Percentiles rank a stretch among this genome's conserved stretches.
Conservation (phyloP, 2,113 vertebrate genomes). For the Dasyurus viverrinus region DNA sequence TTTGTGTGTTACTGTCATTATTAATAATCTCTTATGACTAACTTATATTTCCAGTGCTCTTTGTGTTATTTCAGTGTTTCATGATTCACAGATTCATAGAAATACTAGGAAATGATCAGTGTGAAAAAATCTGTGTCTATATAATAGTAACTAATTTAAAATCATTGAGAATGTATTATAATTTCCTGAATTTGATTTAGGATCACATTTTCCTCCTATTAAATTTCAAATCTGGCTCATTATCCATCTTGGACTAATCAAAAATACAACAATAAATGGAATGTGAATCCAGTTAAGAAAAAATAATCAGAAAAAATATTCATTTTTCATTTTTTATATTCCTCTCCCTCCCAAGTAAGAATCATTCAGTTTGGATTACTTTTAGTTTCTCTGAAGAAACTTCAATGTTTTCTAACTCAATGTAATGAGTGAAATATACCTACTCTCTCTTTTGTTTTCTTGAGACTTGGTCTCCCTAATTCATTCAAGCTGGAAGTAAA, state of each 20-base stretch:
- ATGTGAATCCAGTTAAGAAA: neutral
- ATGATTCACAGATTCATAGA: neutral
- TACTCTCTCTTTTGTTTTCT: neutral
- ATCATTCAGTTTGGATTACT: neutral
- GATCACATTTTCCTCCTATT: neutral
- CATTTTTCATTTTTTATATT: neutral
- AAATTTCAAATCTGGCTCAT: neutral
- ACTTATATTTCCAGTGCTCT: neutral
- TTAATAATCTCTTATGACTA: neutral
- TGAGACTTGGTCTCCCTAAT: neutral
- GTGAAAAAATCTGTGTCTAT: neutral
- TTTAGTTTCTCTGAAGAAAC: neutral
- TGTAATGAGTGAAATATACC: neutral
- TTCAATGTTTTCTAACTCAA: neutral
- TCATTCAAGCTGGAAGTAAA: neutral
- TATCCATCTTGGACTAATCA: neutral
- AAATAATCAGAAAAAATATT: neutral
- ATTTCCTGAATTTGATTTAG: neutral
- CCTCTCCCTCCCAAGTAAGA: neutral
- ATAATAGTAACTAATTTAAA: neutral
- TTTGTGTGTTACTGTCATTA: neutral
- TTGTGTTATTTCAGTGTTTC: neutral
- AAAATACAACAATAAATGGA: neutral
- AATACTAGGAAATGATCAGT: neutral
- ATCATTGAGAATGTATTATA: neutral